Evolutionary conservation across 1,140 invertebrate species (phyloP).

Genomic region (Phenacoccus solenopsis): DNA sequence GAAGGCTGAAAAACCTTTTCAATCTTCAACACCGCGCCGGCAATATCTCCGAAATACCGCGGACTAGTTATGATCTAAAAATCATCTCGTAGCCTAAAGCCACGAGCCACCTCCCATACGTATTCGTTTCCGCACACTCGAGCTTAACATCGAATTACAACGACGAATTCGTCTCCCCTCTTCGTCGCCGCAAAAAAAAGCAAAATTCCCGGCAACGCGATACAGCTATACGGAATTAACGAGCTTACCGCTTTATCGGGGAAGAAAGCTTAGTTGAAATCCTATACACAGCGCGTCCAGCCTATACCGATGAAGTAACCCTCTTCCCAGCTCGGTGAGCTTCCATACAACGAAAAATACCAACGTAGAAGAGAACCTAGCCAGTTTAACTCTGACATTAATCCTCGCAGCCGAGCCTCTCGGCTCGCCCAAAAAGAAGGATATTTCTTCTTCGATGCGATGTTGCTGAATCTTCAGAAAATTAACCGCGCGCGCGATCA

Average conservation of each 20-base stretch:
- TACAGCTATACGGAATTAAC: not conserved
- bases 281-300: not conserved
- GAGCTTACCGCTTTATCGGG: not conserved
- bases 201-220: not conserved
- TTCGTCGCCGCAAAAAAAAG: not conserved
- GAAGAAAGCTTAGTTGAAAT: not conserved
- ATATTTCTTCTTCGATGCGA: not conserved
- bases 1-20: not conserved
- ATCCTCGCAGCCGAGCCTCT: not conserved
- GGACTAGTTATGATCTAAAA: too few species aligned
- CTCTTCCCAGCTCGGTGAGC: not conserved
- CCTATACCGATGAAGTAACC: not conserved
- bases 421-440: not conserved
- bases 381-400: constrained; percentile 2
- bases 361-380: too few species aligned
- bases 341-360: not conserved
- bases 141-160: not conserved
- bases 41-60: too few species aligned
- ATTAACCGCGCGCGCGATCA: not conserved
- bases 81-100: too few species aligned
- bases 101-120: too few species aligned
- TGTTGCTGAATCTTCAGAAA: constrained; percentile 1
- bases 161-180: not conserved
- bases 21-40: too few species aligned
- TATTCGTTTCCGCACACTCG: too few species aligned